A percentile compares a stretch with the other conserved stretches of the same genome.
Conservation (phyloP, 2,888 invertebrate species). For the Noctua pronuba region DNA sequence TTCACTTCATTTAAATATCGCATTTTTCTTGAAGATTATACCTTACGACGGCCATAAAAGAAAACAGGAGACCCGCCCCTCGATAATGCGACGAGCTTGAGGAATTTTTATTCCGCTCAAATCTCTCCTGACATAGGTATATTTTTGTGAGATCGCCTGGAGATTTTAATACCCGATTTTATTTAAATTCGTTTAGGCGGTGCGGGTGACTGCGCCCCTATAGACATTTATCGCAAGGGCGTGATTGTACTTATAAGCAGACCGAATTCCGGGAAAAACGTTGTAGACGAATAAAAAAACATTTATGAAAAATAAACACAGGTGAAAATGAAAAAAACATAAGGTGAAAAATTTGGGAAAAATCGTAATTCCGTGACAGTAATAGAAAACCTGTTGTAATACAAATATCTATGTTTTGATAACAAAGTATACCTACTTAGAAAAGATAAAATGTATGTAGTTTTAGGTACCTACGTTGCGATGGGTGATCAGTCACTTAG, state of each 20-base stretch:
- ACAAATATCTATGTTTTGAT: constrained; percentile 8
- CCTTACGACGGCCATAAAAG: constrained; percentile 90
- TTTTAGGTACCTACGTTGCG: constrained; percentile 30
- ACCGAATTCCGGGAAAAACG: constrained; percentile 71
- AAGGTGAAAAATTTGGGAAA: neutral
- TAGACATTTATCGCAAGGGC: constrained; percentile 87
- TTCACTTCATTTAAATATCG: constrained; percentile 90
- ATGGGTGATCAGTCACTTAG: constrained; percentile 87
- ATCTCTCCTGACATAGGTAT: constrained; percentile 90
- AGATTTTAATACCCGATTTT: constrained; percentile 90
- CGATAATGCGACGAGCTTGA: constrained; percentile 89
- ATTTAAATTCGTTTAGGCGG: constrained; percentile 89
- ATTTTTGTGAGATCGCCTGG: constrained; percentile 88
- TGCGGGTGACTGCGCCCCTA: constrained; percentile 85
- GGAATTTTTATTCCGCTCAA: constrained; percentile 90
- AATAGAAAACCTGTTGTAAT: neutral
- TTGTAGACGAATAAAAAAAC: constrained; percentile 32
- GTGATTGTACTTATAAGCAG: constrained; percentile 88
- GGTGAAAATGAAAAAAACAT: neutral
- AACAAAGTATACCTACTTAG: neutral
- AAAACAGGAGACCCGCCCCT: constrained; percentile 89
- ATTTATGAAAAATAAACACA: neutral
- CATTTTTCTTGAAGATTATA: constrained; percentile 91
- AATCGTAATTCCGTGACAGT: neutral
- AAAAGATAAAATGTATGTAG: constrained; percentile 22